Evolutionary conservation across 2,888 invertebrate species (phyloP).

Genomic region (Apamea crenata): DNA sequence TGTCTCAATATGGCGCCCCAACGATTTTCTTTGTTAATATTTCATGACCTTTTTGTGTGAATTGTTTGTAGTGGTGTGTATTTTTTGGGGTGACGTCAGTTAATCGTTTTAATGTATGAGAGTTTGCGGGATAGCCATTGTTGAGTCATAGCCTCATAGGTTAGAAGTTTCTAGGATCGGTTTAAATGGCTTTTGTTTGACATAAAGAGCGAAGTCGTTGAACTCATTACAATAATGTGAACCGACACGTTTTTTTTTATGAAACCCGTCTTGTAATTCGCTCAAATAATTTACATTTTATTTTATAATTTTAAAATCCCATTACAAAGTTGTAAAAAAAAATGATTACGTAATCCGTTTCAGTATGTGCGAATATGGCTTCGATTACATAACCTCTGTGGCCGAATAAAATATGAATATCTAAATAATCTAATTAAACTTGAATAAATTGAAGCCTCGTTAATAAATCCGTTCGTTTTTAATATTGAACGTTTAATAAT

Average conservation of each 20-base stretch:
- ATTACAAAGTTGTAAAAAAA: slow-evolving; percentile 13
- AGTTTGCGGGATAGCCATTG: slow-evolving; percentile 55
- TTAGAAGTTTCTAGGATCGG: slow-evolving; percentile 48
- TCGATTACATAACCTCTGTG: slow-evolving; percentile 29
- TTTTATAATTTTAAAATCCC: slow-evolving; percentile 6
- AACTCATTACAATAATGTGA: slow-evolving; percentile 51
- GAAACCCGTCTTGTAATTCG: slow-evolving; percentile 20
- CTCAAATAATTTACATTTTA: slow-evolving; percentile 30
- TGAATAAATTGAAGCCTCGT: slow-evolving; percentile 14
- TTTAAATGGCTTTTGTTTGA: slow-evolving; percentile 59
- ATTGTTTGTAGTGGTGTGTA: slow-evolving; percentile 67
- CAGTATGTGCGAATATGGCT: slow-evolving; percentile 25
- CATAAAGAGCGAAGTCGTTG: slow-evolving; percentile 48
- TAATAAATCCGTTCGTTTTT: slow-evolving; percentile 26
- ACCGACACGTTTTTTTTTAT: slow-evolving; percentile 33
- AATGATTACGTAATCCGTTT: slow-evolving; percentile 30
- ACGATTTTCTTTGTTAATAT: slow-evolving; percentile 79
- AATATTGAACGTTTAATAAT: slow-evolving; percentile 25
- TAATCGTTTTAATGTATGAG: slow-evolving; percentile 57
- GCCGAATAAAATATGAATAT: slow-evolving; percentile 13
- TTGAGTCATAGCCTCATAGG: slow-evolving; percentile 38
- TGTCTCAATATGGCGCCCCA: slow-evolving; percentile 79
- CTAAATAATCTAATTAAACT: slow-evolving; percentile 37
- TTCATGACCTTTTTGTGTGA: slow-evolving; percentile 72
- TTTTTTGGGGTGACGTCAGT: slow-evolving; percentile 63